These are phyloP conservation scores for Dolichopus griseipennis DNA, from an alignment of 2,888 invertebrate species.

Conservation along the genomic window DNA sequence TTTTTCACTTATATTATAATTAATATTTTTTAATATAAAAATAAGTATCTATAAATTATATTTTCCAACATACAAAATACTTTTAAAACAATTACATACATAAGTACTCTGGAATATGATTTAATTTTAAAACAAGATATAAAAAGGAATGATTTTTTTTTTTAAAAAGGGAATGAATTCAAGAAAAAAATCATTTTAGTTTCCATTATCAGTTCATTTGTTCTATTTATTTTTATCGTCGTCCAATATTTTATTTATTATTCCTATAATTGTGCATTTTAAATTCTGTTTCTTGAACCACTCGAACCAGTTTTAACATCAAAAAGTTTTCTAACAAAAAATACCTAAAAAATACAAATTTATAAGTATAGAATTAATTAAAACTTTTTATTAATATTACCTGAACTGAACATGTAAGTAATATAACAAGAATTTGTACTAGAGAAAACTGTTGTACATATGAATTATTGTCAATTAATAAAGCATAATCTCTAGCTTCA, in stretches of 20 bases:
- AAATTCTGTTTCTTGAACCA: slow-evolving; percentile 43
- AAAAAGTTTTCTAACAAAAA: slow-evolving; percentile 82
- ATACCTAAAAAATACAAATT: slow-evolving; percentile 54
- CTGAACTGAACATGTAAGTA: slow-evolving; percentile 67
- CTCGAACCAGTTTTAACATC: slow-evolving; percentile 58
- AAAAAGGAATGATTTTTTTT: not conserved
- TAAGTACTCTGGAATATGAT: not conserved
- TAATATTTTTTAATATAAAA: not conserved
- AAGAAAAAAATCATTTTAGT: not conserved
- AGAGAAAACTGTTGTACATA: slow-evolving; percentile 88
- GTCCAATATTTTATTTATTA: not conserved
- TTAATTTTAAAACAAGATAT: not conserved
- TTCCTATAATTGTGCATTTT: slow-evolving; percentile 16
- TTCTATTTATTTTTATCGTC: not conserved
- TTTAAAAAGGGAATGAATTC: not conserved
- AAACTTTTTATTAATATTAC: slow-evolving; percentile 34
- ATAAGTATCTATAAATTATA: not conserved
- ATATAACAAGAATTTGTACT: slow-evolving; percentile 73
- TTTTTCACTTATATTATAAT: too few relatives aligned
- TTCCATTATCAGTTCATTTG: not conserved
- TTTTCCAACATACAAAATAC: not conserved
- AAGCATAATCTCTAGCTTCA: slow-evolving; percentile 73
- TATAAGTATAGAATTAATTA: too few relatives aligned
- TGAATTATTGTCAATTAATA: slow-evolving; percentile 69
- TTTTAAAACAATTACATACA: not conserved